Conservation (phyloP, 1,140 invertebrate genomes). For the Mylabris phalerata region DNA sequence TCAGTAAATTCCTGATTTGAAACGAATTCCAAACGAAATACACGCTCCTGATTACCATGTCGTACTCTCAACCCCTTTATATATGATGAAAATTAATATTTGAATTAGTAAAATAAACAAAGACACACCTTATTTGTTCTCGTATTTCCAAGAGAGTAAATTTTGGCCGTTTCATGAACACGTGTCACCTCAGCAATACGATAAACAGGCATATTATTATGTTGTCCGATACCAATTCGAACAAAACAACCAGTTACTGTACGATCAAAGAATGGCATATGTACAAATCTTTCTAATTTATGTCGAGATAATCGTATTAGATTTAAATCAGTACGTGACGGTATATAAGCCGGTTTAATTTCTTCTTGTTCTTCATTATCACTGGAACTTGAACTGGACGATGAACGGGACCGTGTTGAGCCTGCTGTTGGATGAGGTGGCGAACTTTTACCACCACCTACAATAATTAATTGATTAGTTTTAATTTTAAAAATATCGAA, state of each 20-base stretch:
- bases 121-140: slow-evolving; percentile 79
- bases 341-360: slow-evolving; percentile 31
- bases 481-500: no score
- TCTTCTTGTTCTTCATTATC: slow-evolving; percentile 44
- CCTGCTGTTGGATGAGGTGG: slow-evolving; percentile 34
- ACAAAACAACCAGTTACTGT: slow-evolving; percentile 92
- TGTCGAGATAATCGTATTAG: slow-evolving; percentile 83
- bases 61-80: slow-evolving; percentile 55
- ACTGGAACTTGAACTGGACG: slow-evolving; percentile 45
- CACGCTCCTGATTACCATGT: slow-evolving; percentile 84
- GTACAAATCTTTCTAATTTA: slow-evolving; percentile 91
- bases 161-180: slow-evolving; percentile 90
- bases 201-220: slow-evolving; percentile 80
- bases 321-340: slow-evolving; percentile 74
- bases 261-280: slow-evolving; percentile 90
- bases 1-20: slow-evolving; percentile 95
- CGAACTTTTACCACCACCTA: slow-evolving; percentile 30
- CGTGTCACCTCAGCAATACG: slow-evolving; percentile 90
- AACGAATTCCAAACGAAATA: slow-evolving; percentile 95
- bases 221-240: slow-evolving; percentile 90
- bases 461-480: neutral
- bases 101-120: slow-evolving; percentile 2
- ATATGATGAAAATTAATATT: neutral
- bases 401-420: slow-evolving; percentile 34
- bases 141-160: slow-evolving; percentile 86